phyloP scores from a whole-genome alignment of 2,113 vertebrate genomes.

The Channa argus region DNA sequence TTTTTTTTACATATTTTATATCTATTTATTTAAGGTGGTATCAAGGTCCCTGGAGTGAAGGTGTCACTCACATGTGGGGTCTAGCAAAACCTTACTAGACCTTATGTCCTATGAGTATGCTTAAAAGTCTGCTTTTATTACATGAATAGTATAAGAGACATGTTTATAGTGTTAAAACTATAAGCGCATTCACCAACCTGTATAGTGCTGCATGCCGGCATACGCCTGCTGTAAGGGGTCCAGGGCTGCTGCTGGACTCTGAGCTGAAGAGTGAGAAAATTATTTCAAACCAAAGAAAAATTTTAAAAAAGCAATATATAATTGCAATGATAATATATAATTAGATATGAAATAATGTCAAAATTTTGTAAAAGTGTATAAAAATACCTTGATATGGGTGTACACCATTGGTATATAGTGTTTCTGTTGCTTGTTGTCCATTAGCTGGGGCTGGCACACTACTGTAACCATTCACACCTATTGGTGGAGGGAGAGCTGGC shows the following conservation, averaged over 20 bases:
- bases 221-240: slow-evolving; percentile 92
- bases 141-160: too few species aligned
- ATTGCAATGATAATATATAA: too few species aligned
- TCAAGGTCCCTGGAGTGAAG: neutral
- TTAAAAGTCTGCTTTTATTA: too few species aligned
- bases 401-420: slow-evolving; percentile 88
- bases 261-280: slow-evolving; percentile 74
- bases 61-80: neutral
- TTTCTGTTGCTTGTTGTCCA: slow-evolving; percentile 86
- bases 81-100: too few species aligned
- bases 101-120: too few species aligned
- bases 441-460: slow-evolving; percentile 83
- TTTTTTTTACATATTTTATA: neutral
- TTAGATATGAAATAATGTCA: too few species aligned
- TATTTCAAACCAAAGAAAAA: neutral
- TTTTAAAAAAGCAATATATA: too few species aligned
- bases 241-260: slow-evolving; percentile 87
- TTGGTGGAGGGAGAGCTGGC: slow-evolving; percentile 84
- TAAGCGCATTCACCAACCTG: slow-evolving; percentile 72
- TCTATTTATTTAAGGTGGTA: neutral
- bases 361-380: neutral
- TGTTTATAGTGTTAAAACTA: neutral
- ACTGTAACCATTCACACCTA: slow-evolving; percentile 88
- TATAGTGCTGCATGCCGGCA: slow-evolving; percentile 91
- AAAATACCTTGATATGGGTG: slow-evolving; percentile 87